Conservation (phyloP, 37 sponge, comb jelly and placozoan species). For the Oopsacas minuta region DNA sequence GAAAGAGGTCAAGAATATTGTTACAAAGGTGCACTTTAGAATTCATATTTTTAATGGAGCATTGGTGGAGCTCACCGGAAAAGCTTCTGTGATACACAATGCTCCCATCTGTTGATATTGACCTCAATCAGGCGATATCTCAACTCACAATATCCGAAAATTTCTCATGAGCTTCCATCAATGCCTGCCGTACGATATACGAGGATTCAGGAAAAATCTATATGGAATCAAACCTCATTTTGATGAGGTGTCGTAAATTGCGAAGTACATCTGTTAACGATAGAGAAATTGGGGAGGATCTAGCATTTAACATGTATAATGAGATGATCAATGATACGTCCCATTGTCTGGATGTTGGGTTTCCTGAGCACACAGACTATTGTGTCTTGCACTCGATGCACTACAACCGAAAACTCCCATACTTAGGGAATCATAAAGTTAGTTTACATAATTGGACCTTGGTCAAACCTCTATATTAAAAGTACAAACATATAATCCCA, state of each 20-base stretch:
- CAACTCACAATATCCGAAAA: constrained; percentile 1
- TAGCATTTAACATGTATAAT: constrained; percentile 12
- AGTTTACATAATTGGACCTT: constrained; percentile 10
- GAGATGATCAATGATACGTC: constrained; percentile 17
- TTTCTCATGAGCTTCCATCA: too few species aligned
- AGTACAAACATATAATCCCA: constrained; percentile 19
- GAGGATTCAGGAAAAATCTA: constrained; percentile 8
- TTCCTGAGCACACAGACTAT: constrained; percentile 11
- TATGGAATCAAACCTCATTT: constrained; percentile 5
- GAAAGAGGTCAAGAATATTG: background rate
- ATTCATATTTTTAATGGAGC: background rate
- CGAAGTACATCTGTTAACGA: constrained; percentile 5
- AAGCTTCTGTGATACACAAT: constrained; percentile 9
- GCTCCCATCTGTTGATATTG: background rate
- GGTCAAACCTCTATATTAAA: constrained; percentile 14
- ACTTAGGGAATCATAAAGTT: background rate
- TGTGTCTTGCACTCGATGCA: constrained; percentile 12
- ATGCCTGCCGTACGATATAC: too few species aligned
- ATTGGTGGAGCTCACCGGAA: background rate
- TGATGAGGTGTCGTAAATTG: constrained; percentile 17
- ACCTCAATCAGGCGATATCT: constrained; percentile 17
- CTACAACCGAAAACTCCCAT: constrained; percentile 17
- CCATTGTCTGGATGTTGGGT: background rate
- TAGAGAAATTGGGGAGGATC: constrained; percentile 18
- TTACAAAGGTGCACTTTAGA: background rate